Evolutionary conservation across 2,888 invertebrate genomes (phyloP), one percentile per base, ranked within the genome.

Genomic region (Scrobipalpa costella): DNA sequence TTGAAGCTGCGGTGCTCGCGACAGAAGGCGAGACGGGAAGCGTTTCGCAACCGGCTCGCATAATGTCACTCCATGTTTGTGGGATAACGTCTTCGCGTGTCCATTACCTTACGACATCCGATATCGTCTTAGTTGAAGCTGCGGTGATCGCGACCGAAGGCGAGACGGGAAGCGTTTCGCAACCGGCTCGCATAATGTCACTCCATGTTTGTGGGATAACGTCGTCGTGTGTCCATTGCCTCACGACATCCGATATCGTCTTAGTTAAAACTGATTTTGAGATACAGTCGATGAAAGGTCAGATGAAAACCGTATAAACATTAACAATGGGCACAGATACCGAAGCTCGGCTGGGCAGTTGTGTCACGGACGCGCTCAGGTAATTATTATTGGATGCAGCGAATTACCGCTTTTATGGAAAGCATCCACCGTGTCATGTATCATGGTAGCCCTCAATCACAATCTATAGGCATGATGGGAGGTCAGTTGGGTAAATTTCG

Each of bases 91-190:
- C n/a, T n/a, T n/a, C n/a, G n/a, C n/a, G n/a, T n/a, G n/a, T n/a
- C n/a, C n/a, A n/a, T n/a, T n/a, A n/a, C n/a, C n/a, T n/a, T n/a
- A n/a, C n/a, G n/a, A n/a, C n/a, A n/a, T n/a, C n/a, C n/a, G n/a
- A n/a, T n/a, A n/a, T n/a, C n/a, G n/a, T n/a, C n/a, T n/a, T n/a
- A n/a, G n/a, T n/a, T n/a, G n/a, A n/a, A n/a, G n/a, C n/a, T n/a
- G 17, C 15, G 8, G 36, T 8, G 38, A 19, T 57, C 57, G n/a
- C 36, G 27, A 19, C 34, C 55, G 27, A 55, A n/a, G 17, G 71
- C 66, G 68, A 80, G 77, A 78, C 80, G 79, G 85, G 85, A 83
- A 84, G 74, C 67, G 69, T 83, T 81, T 82, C 73, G 80, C 75
- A 84, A 85, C 81, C 77, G 76, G 79, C 79, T 69, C 61, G 69